Conservation (phyloP, 1,140 invertebrate species). For the Cataglyphis hispanica region DNA sequence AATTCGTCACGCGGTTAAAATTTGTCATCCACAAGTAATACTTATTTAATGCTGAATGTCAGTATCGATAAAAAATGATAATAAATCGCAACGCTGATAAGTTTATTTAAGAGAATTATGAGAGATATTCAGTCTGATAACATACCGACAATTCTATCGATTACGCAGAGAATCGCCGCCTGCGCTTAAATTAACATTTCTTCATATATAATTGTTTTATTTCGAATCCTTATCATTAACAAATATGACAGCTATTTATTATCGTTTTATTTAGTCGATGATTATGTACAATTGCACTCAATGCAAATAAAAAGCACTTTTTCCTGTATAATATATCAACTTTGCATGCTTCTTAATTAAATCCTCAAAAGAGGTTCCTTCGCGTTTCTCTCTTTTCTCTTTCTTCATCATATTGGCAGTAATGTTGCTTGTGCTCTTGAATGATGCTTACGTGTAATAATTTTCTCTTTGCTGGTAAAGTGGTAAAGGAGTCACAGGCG, state of each 20-base stretch:
- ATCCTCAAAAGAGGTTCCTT: background rate
- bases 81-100: background rate
- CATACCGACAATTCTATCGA: background rate
- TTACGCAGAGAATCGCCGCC: background rate
- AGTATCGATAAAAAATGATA: slow-evolving; percentile 38
- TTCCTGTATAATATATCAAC: background rate
- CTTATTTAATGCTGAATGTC: background rate
- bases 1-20: slow-evolving; percentile 11
- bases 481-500: slow-evolving; percentile 90
- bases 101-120: slow-evolving; percentile 24
- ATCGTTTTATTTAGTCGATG: slow-evolving; percentile 55
- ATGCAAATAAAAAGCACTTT: slow-evolving; percentile 55
- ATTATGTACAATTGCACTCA: slow-evolving; percentile 65
- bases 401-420: slow-evolving; percentile 67
- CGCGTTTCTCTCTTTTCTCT: background rate
- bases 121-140: slow-evolving; percentile 4
- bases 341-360: background rate
- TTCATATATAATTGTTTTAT: background rate
- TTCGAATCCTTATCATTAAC: slow-evolving; percentile 26
- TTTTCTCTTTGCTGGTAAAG: slow-evolving; percentile 95
- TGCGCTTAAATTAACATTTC: slow-evolving; percentile 4
- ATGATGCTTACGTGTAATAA: slow-evolving; percentile 90
- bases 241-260: slow-evolving; percentile 54
- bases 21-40: too few relatives aligned
- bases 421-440: slow-evolving; percentile 39